Evolutionary conservation across 2,113 vertebrate genomes (phyloP).

Genomic region (Colossoma macropomum): DNA sequence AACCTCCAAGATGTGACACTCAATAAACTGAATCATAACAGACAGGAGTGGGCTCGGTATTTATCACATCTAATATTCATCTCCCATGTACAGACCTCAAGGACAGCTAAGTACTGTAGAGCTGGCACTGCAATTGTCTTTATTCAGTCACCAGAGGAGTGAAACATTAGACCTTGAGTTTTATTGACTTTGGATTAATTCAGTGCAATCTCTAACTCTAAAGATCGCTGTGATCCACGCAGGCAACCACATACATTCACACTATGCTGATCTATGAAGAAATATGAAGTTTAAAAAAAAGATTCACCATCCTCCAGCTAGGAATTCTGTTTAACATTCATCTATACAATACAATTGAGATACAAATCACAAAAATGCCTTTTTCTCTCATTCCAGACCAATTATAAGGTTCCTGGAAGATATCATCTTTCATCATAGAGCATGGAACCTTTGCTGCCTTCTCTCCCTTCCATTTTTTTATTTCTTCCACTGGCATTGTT

Average conservation of each 20-base stretch:
- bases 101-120: conserved; percentile 7
- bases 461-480: conserved; percentile 26
- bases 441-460: conserved; percentile 26
- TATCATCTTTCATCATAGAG: conserved; percentile 42
- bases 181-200: not conserved
- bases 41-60: not conserved
- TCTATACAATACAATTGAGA: conserved; percentile 30
- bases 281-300: not conserved
- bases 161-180: conserved; percentile 8
- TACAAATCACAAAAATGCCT: conserved; percentile 29
- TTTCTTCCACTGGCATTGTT: conserved; percentile 31
- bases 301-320: conserved; percentile 5
- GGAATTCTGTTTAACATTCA: conserved; percentile 12
- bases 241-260: not conserved
- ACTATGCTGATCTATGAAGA: conserved; percentile 16
- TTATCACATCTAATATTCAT: conserved; percentile 11
- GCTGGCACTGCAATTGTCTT: not conserved
- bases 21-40: not conserved
- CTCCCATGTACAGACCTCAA: conserved; percentile 35
- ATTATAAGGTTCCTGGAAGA: conserved; percentile 41
- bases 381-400: conserved; percentile 20
- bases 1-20: not conserved
- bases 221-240: not conserved
- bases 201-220: not conserved
- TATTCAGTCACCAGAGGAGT: conserved; percentile 8